Conservation (phyloP, 2,797 vertebrate species). For the Remorina albescens region DNA sequence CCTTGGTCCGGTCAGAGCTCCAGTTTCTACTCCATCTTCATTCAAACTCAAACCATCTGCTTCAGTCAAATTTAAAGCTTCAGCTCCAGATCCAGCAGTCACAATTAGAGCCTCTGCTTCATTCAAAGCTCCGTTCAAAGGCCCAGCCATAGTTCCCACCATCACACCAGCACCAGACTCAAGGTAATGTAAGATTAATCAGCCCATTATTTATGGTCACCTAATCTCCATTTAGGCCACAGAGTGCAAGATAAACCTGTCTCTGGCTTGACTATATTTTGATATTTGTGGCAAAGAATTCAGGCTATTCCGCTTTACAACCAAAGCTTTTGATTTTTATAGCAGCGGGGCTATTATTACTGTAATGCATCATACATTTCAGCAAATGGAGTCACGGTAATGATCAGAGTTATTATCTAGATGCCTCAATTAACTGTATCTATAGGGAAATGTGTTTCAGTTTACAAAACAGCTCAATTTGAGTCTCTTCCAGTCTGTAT, state of each 20-base stretch:
- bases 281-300: conserved; percentile 53
- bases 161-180: conserved; percentile 61
- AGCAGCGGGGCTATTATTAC: conserved; percentile 42
- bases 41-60: conserved; percentile 37
- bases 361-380: conserved; percentile 52
- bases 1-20: conserved; percentile 22
- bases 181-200: conserved; percentile 70
- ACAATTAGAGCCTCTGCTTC: conserved; percentile 42
- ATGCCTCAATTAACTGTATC: conserved; percentile 69
- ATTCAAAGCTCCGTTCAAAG: conserved; percentile 41
- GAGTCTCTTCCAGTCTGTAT: conserved; percentile 48
- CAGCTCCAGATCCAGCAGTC: conserved; percentile 35
- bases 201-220: conserved; percentile 58
- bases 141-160: conserved; percentile 28
- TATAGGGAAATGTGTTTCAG: conserved; percentile 51
- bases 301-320: conserved; percentile 31
- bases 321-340: conserved; percentile 51
- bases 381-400: conserved; percentile 53
- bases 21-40: conserved; percentile 2
- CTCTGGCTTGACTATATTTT: conserved; percentile 59
- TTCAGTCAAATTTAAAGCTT: conserved; percentile 44
- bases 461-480: conserved; percentile 32
- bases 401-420: conserved; percentile 65
- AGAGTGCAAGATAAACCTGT: conserved; percentile 61
- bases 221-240: conserved; percentile 43